Evolutionary conservation across 2,888 invertebrate species (phyloP).

Genomic region (Tortricodes alternella): DNA sequence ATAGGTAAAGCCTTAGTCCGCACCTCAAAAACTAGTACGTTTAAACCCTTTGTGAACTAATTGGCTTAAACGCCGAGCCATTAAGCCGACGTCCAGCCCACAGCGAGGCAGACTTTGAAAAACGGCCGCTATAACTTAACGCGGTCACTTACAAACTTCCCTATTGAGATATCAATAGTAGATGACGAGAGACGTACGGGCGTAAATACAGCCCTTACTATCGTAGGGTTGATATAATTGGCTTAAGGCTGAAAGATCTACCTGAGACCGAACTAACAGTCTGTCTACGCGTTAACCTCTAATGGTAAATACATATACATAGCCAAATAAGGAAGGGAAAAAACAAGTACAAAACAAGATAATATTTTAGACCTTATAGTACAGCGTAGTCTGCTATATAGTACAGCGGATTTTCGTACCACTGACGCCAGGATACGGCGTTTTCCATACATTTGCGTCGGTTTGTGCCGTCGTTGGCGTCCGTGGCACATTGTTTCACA

Average conservation of each 20-base stretch:
- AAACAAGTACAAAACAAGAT: too few relatives aligned
- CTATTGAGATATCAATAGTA: constrained; percentile 81
- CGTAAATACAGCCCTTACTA: constrained; percentile 63
- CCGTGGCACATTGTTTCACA: too few relatives aligned
- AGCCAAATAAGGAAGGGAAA: too few relatives aligned
- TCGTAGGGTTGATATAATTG: constrained; percentile 31
- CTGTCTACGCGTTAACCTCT: background rate
- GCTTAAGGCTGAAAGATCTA: constrained; percentile 9
- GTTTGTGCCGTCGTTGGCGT: too few relatives aligned
- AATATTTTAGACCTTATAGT: too few relatives aligned
- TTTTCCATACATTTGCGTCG: too few relatives aligned
- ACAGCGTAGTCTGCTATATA: too few relatives aligned
- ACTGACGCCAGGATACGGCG: too few relatives aligned
- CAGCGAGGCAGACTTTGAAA: constrained; percentile 69
- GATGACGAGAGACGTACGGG: constrained; percentile 69
- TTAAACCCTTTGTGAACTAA: constrained; percentile 51
- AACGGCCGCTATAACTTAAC: constrained; percentile 75
- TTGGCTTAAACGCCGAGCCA: constrained; percentile 69
- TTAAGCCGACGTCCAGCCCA: constrained; percentile 56
- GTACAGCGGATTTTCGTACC: too few relatives aligned
- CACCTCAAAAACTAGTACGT: constrained; percentile 9
- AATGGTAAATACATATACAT: too few relatives aligned
- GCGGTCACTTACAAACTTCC: constrained; percentile 79
- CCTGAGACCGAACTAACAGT: constrained; percentile 16
- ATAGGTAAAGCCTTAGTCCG: too few relatives aligned